Conservation (phyloP, 2,113 vertebrate genomes). For the Ptilorrhoa leucosticta region DNA sequence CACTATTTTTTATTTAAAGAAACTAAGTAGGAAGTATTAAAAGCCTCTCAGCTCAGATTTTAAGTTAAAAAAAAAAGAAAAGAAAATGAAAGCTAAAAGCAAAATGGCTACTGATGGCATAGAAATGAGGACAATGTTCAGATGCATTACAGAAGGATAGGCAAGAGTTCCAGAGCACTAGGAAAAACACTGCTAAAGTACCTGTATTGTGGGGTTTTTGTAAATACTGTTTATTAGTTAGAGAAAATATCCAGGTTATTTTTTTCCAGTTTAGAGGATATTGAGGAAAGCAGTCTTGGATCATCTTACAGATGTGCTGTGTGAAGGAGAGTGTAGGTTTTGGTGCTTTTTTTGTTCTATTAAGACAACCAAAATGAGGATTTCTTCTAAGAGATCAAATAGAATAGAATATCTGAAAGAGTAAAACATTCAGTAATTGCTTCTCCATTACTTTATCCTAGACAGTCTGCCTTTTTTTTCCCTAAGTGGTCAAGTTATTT, state of each 20-base stretch:
- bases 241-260: not conserved
- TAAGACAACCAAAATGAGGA: not conserved
- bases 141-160: not conserved
- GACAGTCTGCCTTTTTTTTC: not conserved
- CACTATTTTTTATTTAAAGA: conserved; percentile 35
- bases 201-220: fast-evolving
- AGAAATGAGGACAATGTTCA: not conserved
- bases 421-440: not conserved
- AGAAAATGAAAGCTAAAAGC: not conserved
- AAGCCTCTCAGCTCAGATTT: not conserved
- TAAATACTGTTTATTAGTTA: not conserved
- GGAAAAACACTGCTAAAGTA: not conserved
- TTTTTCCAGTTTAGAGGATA: not conserved
- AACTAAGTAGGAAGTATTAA: conserved; percentile 1
- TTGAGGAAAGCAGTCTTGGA: not conserved
- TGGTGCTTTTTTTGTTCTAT: not conserved
- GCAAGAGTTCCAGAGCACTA: not conserved
- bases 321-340: not conserved
- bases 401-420: not conserved
- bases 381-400: not conserved
- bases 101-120: not conserved
- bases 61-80: not conserved
- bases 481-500: not conserved
- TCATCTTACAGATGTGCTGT: not conserved
- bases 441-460: not conserved